These are phyloP conservation scores for Nothobranchius furzeri DNA, from an alignment of 2,113 vertebrate genomes.

Conservation along the genomic window DNA sequence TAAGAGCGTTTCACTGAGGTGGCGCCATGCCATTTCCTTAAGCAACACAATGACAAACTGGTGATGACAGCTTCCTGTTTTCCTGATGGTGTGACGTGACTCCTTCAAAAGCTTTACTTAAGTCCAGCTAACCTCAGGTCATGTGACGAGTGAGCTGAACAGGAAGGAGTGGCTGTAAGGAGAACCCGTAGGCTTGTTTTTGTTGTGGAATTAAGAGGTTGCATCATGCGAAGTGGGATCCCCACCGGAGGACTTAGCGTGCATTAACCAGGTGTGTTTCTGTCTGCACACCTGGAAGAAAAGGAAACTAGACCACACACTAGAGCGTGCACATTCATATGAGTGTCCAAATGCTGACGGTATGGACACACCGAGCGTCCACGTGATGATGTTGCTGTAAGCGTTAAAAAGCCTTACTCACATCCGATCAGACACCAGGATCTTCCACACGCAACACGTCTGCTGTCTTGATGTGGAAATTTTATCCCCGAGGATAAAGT, in stretches of 20 bases:
- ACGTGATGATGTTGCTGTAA: constrained; percentile 12
- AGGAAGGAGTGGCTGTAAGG: constrained; percentile 50
- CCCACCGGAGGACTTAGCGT: constrained; percentile 25
- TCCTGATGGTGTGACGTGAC: constrained; percentile 24
- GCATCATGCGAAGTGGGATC: constrained; percentile 52
- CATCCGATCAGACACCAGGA: constrained; percentile 19
- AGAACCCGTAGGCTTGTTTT: constrained; percentile 21
- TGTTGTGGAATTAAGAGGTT: constrained; percentile 41
- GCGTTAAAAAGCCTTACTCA: constrained; percentile 14
- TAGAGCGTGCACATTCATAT: constrained; percentile 31
- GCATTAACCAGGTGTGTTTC: constrained; percentile 38
- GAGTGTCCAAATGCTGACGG: constrained; percentile 27
- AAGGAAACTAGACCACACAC: constrained; percentile 26
- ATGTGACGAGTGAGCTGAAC: constrained; percentile 48
- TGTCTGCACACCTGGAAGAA: constrained; percentile 2
- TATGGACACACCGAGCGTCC: constrained; percentile 33
- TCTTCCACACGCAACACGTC: constrained; percentile 7
- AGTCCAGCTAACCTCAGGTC: constrained; percentile 24
- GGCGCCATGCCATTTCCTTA: not conserved
- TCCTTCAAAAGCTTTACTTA: constrained; percentile 16
- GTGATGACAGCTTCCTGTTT: constrained; percentile 5
- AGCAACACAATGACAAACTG: not conserved
- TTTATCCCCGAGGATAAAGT: not conserved
- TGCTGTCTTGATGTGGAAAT: constrained; percentile 5
- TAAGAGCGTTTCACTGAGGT: not conserved